phyloP scores from a whole-genome alignment of 2,113 vertebrate species.

The Triplophysa tibetana region DNA sequence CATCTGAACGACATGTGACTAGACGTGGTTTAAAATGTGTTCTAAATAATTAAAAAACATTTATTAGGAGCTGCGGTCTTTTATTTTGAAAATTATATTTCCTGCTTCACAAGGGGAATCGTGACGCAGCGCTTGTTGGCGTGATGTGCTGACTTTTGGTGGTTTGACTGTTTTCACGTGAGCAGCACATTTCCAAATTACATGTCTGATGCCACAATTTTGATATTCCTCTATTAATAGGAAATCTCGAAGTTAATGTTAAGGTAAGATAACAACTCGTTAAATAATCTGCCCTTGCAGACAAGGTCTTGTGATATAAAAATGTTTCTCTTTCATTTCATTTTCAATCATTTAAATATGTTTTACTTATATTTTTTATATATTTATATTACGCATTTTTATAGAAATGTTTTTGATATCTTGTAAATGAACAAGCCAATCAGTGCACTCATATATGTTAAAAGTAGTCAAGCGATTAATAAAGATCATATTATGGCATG shows the following conservation, averaged over 20 bases:
- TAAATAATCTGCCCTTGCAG: not conserved
- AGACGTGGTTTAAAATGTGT: too few species aligned
- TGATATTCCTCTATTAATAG: not conserved
- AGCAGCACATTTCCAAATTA: not conserved
- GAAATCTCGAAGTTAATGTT: not conserved
- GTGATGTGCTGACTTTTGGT: not conserved
- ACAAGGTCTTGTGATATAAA: not conserved
- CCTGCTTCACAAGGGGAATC: not conserved
- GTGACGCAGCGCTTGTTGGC: slow-evolving; percentile 28
- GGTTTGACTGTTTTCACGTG: not conserved
- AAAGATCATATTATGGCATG: not conserved
- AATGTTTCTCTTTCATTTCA: too few species aligned
- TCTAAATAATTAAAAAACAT: too few species aligned
- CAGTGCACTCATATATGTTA: not conserved
- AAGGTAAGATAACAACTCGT: not conserved
- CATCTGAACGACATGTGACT: too few species aligned
- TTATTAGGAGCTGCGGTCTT: not conserved
- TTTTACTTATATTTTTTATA: too few species aligned
- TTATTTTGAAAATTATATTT: slow-evolving; percentile 25
- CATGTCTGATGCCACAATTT: not conserved
- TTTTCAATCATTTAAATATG: too few species aligned
- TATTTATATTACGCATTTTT: not conserved
- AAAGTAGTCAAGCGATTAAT: not conserved
- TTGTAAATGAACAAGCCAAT: not conserved
- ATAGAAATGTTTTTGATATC: not conserved